Base-by-base conservation (phyloP, 2,888 invertebrate species). In the Netelia melanura region DNA sequence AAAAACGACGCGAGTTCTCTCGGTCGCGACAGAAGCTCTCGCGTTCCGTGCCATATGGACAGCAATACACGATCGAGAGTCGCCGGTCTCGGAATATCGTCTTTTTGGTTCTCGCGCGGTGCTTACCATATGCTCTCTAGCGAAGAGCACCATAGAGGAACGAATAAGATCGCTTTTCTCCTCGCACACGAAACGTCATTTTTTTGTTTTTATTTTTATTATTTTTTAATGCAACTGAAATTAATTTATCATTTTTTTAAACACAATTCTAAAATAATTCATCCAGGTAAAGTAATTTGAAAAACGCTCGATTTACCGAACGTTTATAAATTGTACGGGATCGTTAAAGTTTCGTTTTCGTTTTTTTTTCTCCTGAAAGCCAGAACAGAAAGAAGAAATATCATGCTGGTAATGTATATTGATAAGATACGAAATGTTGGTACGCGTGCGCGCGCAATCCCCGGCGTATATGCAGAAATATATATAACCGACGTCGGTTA, bases 341-440 rank as follows among this genome's bases (percentile, higher is more conserved):
- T 75, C 74, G 61, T 65, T 52, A 52, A 65, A 61, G 61, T 67
- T 78, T 21, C 38, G 5, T 79, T 78, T 30, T 71, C 54, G n/a
- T 72, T 56, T 62, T 64, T 23, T 80, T 61, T 58, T 43, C 21
- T 62, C 54, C 38, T 67, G 56, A 65, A 72, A 84, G 21, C n/a
- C 82, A 74, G 71, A 82, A 67, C 71, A 83, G 65, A 82, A 67
- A 84, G 64, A 76, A 79, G 65, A 79, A 82, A 65, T 77, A 82
- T 79, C 88, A 92, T 92, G 92, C 92, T 91, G 92, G 92, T 92
- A 90, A 92, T 91, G 92, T 92, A 88, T 91, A 91, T 91, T 90
- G 92, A 92, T 92, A 92, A 92, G 92, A 91, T 91, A 90, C 81
- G 21, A 70, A 70, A 83, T 81, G 90, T 89, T 90, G 90, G 68